phyloP scores from a whole-genome alignment of 2,797 vertebrate species.

The Amazona ochrocephala region DNA sequence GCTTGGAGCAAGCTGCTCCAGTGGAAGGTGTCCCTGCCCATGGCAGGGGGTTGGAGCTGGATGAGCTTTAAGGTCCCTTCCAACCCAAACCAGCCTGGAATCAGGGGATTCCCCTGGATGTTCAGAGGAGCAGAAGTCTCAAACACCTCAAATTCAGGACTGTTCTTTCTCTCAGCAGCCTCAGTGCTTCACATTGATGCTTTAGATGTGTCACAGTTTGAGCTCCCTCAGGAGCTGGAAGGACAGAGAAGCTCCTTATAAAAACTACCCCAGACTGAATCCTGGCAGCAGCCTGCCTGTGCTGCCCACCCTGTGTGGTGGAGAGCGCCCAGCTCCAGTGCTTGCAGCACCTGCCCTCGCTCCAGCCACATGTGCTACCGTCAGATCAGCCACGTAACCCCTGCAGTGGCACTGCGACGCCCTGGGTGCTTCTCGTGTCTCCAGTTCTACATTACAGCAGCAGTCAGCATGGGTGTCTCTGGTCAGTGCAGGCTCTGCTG shows the following conservation, averaged over 20 bases:
- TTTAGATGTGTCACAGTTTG: neutral
- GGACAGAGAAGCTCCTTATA: neutral
- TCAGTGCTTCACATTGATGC: neutral
- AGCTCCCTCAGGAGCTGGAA: neutral
- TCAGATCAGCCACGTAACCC: neutral
- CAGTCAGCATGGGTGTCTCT: fast-evolving
- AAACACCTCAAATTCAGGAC: fast-evolving
- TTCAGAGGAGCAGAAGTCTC: neutral
- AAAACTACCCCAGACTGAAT: neutral
- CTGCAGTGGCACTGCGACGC: fast-evolving
- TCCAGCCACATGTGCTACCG: fast-evolving
- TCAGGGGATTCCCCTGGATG: neutral
- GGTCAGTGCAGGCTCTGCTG: neutral
- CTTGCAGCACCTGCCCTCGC: neutral
- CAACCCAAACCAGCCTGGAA: neutral
- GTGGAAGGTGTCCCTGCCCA: too few species aligned
- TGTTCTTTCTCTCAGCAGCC: neutral
- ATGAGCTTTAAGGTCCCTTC: neutral
- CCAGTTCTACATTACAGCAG: fast-evolving
- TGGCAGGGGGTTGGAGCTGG: too few species aligned
- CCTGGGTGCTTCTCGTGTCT: fast-evolving
- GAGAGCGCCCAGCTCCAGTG: neutral
- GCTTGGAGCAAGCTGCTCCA: too few species aligned
- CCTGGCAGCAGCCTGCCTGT: neutral
- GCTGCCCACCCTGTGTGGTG: neutral